Evolutionary conservation across 2,888 invertebrate species (phyloP).

Genomic region (Coleophora deauratella): DNA sequence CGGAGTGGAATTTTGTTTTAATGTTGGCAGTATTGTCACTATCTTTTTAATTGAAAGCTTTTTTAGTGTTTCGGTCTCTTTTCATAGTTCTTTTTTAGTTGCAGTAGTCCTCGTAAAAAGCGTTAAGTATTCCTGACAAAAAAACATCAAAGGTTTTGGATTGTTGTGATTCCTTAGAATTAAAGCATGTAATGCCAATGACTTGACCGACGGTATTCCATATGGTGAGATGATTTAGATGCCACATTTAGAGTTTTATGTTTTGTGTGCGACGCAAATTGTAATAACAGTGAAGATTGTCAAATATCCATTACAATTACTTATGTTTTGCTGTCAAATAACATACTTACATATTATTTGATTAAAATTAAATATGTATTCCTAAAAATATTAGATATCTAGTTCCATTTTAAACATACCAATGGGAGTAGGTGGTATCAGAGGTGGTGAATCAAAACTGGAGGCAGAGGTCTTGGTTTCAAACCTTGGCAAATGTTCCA

Average conservation of each 20-base stretch:
- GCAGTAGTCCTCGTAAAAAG: constrained; percentile 59
- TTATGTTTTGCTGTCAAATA: neutral
- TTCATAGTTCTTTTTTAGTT: constrained; percentile 36
- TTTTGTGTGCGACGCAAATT: constrained; percentile 33
- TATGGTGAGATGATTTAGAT: constrained; percentile 50
- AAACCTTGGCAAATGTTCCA: no score
- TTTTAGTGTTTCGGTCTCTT: constrained; percentile 52
- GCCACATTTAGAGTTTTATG: constrained; percentile 59
- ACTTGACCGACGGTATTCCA: constrained; percentile 43
- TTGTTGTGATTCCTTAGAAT: constrained; percentile 35
- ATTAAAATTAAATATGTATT: no score
- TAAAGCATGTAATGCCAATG: constrained; percentile 17
- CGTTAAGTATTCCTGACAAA: constrained; percentile 51
- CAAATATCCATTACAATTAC: constrained; percentile 1
- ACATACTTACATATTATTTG: constrained; percentile 1
- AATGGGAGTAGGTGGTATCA: no score
- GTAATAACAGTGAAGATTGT: constrained; percentile 16
- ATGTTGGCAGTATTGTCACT: constrained; percentile 64
- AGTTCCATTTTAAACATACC: no score
- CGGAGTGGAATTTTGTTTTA: constrained; percentile 42
- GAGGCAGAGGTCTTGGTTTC: no score
- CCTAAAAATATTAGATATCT: no score
- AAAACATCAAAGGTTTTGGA: constrained; percentile 60
- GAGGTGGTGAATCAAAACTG: no score
- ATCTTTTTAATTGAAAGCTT: constrained; percentile 62